Evolutionary conservation across 2,797 vertebrate species (phyloP).

Genomic region (Podarcis siculus): DNA sequence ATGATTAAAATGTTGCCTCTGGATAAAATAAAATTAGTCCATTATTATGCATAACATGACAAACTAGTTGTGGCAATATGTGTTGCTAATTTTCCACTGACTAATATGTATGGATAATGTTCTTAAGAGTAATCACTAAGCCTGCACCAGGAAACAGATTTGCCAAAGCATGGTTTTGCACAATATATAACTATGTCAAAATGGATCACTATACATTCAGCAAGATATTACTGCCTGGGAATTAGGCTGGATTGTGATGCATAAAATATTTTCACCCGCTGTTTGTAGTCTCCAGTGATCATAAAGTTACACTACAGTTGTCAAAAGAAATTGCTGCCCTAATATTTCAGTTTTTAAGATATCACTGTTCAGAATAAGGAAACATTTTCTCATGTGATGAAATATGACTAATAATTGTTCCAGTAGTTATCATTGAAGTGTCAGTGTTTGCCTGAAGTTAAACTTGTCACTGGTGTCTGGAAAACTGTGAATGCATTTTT

Average conservation of each 20-base stretch:
- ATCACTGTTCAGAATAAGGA: background rate
- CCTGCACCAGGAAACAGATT: background rate
- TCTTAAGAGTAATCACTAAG: conserved; percentile 26
- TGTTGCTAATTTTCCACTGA: conserved; percentile 36
- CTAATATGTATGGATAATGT: conserved; percentile 38
- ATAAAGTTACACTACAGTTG: conserved; percentile 4
- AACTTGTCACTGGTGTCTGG: background rate
- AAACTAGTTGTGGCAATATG: conserved; percentile 3
- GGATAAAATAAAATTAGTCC: conserved; percentile 33
- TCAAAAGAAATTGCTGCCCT: conserved; percentile 8
- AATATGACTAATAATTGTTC: conserved; percentile 20
- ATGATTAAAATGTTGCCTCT: background rate
- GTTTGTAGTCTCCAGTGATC: background rate
- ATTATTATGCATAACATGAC: conserved; percentile 31
- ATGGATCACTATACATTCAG: background rate
- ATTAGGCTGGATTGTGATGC: conserved; percentile 11
- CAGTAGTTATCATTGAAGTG: background rate
- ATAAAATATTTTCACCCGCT: background rate
- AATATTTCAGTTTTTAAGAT: background rate
- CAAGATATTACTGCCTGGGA: background rate
- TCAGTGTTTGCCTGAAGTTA: conserved; percentile 20
- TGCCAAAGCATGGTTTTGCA: conserved; percentile 3
- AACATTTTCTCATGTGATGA: conserved; percentile 3
- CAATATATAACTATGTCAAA: conserved; percentile 11
- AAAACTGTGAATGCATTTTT: background rate